These are phyloP conservation scores for Phyllostomus discolor DNA, from an alignment of 2,113 vertebrate genomes.

Conservation along the genomic window DNA sequence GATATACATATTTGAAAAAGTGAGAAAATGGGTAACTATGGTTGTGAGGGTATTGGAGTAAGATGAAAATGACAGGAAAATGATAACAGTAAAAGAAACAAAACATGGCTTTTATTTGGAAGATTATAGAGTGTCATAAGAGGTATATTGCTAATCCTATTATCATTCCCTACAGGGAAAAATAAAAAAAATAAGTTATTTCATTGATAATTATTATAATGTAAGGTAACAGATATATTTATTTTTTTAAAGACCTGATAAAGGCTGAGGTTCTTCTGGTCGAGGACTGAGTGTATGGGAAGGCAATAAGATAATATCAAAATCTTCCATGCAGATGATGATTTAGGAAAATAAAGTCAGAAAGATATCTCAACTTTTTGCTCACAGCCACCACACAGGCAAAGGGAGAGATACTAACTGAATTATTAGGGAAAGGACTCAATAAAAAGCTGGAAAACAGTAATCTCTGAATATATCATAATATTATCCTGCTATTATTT, in stretches of 20 bases:
- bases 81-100: background rate
- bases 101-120: background rate
- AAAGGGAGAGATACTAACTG: background rate
- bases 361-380: background rate
- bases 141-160: background rate
- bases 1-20: background rate
- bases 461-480: background rate
- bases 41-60: background rate
- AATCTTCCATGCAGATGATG: background rate
- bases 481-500: background rate
- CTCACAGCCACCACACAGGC: background rate
- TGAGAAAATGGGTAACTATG: background rate
- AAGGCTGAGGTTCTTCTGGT: background rate
- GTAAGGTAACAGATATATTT: background rate
- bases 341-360: background rate
- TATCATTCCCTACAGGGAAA: background rate
- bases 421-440: background rate
- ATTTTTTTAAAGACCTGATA: background rate
- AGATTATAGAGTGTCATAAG: background rate
- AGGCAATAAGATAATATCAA: background rate
- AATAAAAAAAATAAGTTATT: background rate
- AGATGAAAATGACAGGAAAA: background rate
- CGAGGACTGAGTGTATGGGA: background rate
- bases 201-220: background rate
- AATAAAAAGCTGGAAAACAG: background rate